Conservation (phyloP, 2,113 vertebrate species). For the Rhabdomys dilectus region DNA sequence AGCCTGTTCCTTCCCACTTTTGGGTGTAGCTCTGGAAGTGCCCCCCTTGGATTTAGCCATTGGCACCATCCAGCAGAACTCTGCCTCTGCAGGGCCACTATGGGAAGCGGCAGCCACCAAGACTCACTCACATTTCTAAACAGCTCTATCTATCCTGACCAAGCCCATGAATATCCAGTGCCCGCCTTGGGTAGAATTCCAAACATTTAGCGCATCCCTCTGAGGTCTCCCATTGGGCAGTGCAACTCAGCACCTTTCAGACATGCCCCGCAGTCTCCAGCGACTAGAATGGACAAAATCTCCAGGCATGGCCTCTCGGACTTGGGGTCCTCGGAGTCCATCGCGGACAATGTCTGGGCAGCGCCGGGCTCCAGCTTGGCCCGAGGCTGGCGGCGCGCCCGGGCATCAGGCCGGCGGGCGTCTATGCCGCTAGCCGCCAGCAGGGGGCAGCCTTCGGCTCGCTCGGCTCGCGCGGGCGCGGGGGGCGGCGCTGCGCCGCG, state of each 20-base stretch:
- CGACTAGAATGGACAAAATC: not conserved
- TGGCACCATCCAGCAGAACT: not conserved
- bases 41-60: not conserved
- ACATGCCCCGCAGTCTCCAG: not conserved
- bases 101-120: not conserved
- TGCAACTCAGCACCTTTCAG: not conserved
- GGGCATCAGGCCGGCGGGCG: slow-evolving; percentile 46
- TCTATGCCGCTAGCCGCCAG: slow-evolving; percentile 70
- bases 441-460: slow-evolving; percentile 74
- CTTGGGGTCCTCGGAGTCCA: not conserved
- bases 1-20: not conserved
- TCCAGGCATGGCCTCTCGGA: not conserved
- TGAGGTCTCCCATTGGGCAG: not conserved
- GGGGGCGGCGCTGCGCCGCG: slow-evolving; percentile 70
- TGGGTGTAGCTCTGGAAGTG: not conserved
- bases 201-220: not conserved
- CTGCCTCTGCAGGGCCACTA: slow-evolving; percentile 15
- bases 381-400: slow-evolving; percentile 37
- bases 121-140: not conserved
- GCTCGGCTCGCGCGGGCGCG: slow-evolving; percentile 55
- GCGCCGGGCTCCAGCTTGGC: slow-evolving; percentile 28
- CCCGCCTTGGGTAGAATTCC: not conserved
- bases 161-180: not conserved
- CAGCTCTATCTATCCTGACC: not conserved
- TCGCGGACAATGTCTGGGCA: not conserved